Evolutionary conservation across 2,797 vertebrate species (phyloP).

Genomic region (Hoplostethus atlanticus): DNA sequence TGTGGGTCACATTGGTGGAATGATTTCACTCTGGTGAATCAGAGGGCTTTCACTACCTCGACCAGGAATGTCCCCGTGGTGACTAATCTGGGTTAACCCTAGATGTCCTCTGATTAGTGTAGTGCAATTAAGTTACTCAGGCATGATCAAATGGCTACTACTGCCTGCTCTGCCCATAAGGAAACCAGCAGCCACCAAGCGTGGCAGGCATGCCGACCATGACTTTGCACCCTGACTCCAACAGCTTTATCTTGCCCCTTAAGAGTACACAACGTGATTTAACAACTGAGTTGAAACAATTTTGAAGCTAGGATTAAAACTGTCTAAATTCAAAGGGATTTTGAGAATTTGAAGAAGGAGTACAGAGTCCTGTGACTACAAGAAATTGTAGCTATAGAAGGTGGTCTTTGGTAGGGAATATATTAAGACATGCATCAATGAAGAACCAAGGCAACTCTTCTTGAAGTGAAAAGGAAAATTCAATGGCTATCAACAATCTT

Average conservation of each 20-base stretch:
- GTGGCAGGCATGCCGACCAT: slow-evolving; percentile 25
- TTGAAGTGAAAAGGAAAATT: no score
- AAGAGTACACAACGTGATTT: slow-evolving; percentile 13
- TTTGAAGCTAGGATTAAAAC: not conserved
- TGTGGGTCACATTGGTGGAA: slow-evolving; percentile 22
- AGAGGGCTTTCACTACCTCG: slow-evolving; percentile 47
- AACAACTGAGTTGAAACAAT: not conserved
- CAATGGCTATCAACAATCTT: no score
- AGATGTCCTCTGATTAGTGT: slow-evolving; percentile 54
- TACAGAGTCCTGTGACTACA: not conserved
- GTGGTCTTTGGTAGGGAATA: no score
- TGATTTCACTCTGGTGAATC: slow-evolving; percentile 64
- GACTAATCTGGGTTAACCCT: slow-evolving; percentile 63
- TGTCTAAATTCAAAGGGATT: not conserved
- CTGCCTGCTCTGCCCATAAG: slow-evolving; percentile 45
- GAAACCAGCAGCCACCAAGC: slow-evolving; percentile 27
- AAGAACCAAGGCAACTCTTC: no score
- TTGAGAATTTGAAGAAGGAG: not conserved
- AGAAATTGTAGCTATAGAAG: not conserved
- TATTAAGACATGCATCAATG: no score
- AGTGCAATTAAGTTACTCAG: slow-evolving; percentile 42
- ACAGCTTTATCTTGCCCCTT: slow-evolving; percentile 18
- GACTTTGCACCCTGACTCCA: slow-evolving; percentile 21
- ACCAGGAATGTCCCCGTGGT: slow-evolving; percentile 44
- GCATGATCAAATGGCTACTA: slow-evolving; percentile 33